Conservation (phyloP, 2,113 vertebrate species). For the Tetrax tetrax region DNA sequence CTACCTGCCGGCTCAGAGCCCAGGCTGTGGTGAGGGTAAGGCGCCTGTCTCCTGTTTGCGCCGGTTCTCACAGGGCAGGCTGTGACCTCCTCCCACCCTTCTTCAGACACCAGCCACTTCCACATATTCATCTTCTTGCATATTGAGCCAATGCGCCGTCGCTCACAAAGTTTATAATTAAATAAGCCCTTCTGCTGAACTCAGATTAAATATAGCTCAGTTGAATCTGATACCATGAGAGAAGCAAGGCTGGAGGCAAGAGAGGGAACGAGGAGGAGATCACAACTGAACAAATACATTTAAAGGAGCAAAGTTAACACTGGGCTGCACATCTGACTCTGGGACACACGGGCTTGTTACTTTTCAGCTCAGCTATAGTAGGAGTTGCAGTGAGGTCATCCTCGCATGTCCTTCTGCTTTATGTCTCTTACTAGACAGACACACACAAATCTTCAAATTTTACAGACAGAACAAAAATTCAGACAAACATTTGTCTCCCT, state of each 20-base stretch:
- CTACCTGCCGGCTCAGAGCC: not conserved
- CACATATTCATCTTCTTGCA: not conserved
- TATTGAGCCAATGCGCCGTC: not conserved
- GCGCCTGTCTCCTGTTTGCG: not conserved
- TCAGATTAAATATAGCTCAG: conserved; percentile 30
- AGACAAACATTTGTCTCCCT: conserved; percentile 27
- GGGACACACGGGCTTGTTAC: not conserved
- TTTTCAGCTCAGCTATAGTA: not conserved
- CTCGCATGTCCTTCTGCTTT: not conserved
- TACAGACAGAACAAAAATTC: conserved; percentile 32
- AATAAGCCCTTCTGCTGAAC: conserved; percentile 64
- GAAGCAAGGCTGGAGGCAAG: conserved; percentile 19
- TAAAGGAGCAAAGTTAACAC: not conserved
- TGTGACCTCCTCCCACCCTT: conserved; percentile 16
- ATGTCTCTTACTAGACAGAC: not conserved
- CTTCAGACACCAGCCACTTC: not conserved
- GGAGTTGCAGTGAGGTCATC: not conserved
- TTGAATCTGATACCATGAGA: conserved; percentile 44
- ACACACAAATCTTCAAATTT: conserved; percentile 11
- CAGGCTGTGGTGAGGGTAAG: not conserved
- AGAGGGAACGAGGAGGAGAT: not conserved
- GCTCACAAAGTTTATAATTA: conserved; percentile 56
- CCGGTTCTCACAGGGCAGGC: not conserved
- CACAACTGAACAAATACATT: conserved; percentile 19
- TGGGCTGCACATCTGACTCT: conserved; percentile 20